Conservation (phyloP, 2,888 invertebrate genomes). For the Cylloceria caligata region DNA sequence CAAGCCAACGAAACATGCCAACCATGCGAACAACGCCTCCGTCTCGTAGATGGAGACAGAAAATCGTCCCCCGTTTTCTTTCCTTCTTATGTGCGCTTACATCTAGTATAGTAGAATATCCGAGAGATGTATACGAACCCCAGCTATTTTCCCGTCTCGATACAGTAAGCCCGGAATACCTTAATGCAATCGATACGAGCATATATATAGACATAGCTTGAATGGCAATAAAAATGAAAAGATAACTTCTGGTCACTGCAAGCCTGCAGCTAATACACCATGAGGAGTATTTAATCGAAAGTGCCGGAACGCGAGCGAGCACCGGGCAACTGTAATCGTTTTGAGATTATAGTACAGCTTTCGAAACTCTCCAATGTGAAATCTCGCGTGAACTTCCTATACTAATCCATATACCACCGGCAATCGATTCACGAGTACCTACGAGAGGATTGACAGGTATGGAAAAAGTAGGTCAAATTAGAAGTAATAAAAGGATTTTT, state of each 20-base stretch:
- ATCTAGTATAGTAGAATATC: slow-evolving; percentile 5
- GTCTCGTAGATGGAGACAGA: slow-evolving; percentile 34
- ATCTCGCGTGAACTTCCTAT: slow-evolving; percentile 51
- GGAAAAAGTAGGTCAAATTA: neutral
- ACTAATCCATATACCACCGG: slow-evolving; percentile 46
- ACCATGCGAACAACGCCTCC: slow-evolving; percentile 72
- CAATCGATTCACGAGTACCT: slow-evolving; percentile 54
- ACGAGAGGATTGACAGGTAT: neutral
- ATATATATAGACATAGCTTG: slow-evolving; percentile 12
- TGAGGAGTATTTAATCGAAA: slow-evolving; percentile 55
- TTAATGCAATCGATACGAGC: slow-evolving; percentile 47
- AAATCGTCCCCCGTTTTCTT: slow-evolving; percentile 46
- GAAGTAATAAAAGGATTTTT: too few species aligned
- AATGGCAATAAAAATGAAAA: slow-evolving; percentile 43
- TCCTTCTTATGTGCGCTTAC: slow-evolving; percentile 3
- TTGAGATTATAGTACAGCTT: slow-evolving; percentile 59
- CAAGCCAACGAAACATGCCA: slow-evolving; percentile 31
- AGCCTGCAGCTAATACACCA: slow-evolving; percentile 37
- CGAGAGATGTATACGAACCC: slow-evolving; percentile 18
- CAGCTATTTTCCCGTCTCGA: slow-evolving; percentile 46
- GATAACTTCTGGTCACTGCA: slow-evolving; percentile 37
- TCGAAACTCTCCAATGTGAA: slow-evolving; percentile 50
- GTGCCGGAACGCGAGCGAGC: slow-evolving; percentile 38
- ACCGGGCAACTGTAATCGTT: slow-evolving; percentile 55
- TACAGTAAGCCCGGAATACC: slow-evolving; percentile 31